Evolutionary conservation across 2,113 vertebrate species (phyloP).

Genomic region (Galeopterus variegatus): DNA sequence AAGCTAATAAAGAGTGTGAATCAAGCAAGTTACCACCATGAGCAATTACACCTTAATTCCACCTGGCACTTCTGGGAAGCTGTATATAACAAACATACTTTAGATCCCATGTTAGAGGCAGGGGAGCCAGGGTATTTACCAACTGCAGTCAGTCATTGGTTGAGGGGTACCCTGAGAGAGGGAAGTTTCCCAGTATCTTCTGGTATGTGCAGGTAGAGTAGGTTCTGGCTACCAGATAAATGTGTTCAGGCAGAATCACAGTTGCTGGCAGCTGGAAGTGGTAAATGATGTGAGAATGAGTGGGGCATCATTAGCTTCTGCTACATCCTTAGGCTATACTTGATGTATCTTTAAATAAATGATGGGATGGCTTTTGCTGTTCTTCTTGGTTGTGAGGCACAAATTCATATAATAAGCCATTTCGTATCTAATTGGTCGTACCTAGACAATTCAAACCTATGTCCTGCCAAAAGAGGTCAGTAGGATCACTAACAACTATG

Average conservation of each 20-base stretch:
- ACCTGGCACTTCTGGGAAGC: not conserved
- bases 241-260: not conserved
- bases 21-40: not conserved
- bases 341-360: not conserved
- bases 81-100: not conserved
- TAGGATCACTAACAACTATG: not conserved
- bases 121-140: not conserved
- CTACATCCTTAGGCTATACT: not conserved
- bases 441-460: slow-evolving; percentile 11
- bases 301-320: not conserved
- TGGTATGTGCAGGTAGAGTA: not conserved
- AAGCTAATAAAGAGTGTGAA: not conserved
- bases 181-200: not conserved
- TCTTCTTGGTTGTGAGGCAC: not conserved
- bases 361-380: not conserved
- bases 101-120: not conserved
- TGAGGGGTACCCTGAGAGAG: not conserved
- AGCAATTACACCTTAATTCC: not conserved
- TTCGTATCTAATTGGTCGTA: not conserved
- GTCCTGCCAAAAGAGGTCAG: not conserved
- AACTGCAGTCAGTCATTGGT: not conserved
- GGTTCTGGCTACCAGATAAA: not conserved
- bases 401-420: not conserved
- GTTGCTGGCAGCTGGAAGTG: not conserved
- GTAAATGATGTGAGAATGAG: not conserved